Evolutionary conservation across 2,888 invertebrate genomes (phyloP).

Genomic region (Lithophane socia): DNA sequence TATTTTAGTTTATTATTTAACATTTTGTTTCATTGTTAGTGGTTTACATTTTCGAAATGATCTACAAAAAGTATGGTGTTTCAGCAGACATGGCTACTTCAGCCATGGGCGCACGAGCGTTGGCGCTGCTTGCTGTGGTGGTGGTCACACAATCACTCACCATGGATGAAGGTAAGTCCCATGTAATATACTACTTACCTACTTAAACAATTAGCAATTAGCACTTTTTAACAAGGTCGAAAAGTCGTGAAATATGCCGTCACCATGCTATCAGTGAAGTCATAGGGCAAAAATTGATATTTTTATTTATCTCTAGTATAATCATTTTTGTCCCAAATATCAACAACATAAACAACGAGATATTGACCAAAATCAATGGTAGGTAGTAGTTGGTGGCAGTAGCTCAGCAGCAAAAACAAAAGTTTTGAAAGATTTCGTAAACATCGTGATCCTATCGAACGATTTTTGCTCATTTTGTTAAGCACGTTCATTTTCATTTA

Average conservation of each 20-base stretch:
- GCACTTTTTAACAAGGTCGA: neutral
- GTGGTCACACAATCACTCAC: slow-evolving; percentile 82
- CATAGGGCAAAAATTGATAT: slow-evolving; percentile 10
- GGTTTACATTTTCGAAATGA: neutral
- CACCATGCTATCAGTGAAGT: slow-evolving; percentile 14
- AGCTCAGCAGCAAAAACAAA: neutral
- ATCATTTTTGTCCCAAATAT: neutral
- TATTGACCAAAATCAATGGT: neutral
- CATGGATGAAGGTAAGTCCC: slow-evolving; percentile 87
- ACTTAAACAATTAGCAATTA: neutral
- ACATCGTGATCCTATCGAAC: neutral
- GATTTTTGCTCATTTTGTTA: no score
- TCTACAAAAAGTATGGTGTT: slow-evolving; percentile 53
- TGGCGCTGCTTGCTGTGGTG: slow-evolving; percentile 77
- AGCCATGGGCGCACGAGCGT: slow-evolving; percentile 77
- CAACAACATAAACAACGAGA: neutral
- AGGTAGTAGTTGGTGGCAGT: no score
- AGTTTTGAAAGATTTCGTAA: neutral
- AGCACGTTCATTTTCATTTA: no score
- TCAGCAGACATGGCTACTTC: slow-evolving; percentile 79
- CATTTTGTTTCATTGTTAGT: neutral
- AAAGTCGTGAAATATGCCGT: slow-evolving; percentile 2
- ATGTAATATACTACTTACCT: neutral
- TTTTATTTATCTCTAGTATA: slow-evolving; percentile 26
- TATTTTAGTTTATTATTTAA: neutral